phyloP scores from a whole-genome alignment of 2,797 vertebrate species.

The Scomberomorus guttatus region DNA sequence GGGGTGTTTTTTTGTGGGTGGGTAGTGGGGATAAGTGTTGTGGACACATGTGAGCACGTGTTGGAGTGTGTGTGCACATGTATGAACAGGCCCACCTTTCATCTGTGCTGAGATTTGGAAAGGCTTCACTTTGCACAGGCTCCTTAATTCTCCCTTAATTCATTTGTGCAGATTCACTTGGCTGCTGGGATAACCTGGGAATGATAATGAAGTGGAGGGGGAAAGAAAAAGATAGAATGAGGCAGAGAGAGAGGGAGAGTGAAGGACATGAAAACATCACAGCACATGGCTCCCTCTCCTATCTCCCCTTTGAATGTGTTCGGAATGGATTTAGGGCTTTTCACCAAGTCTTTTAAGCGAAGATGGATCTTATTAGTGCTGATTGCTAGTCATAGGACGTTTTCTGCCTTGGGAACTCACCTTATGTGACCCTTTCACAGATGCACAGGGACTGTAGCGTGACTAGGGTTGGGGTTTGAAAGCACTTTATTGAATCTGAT shows the following conservation, averaged over 20 bases:
- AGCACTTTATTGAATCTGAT: slow-evolving; percentile 30
- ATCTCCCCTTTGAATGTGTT: slow-evolving; percentile 95
- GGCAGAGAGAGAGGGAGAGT: slow-evolving; percentile 9
- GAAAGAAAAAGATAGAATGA: slow-evolving; percentile 27
- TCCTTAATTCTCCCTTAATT: slow-evolving; percentile 97
- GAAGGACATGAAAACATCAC: slow-evolving; percentile 73
- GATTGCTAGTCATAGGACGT: slow-evolving; percentile 92
- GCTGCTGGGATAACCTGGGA: slow-evolving; percentile 92
- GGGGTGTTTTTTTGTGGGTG: slow-evolving; percentile 5
- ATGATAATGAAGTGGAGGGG: slow-evolving; percentile 91
- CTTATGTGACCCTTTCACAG: slow-evolving; percentile 87
- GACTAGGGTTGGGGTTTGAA: slow-evolving; percentile 2
- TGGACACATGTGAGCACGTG: slow-evolving; percentile 24
- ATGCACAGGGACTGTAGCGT: slow-evolving; percentile 30
- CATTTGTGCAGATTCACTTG: slow-evolving; percentile 94
- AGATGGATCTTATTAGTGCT: slow-evolving; percentile 95
- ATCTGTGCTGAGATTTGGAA: slow-evolving; percentile 93
- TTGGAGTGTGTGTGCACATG: slow-evolving; percentile 44
- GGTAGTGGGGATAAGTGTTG: slow-evolving; percentile 33
- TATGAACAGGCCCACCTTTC: slow-evolving; percentile 86
- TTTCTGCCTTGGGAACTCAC: slow-evolving; percentile 81
- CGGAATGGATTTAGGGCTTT: slow-evolving; percentile 95
- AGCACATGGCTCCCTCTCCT: slow-evolving; percentile 80
- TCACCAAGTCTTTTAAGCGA: slow-evolving; percentile 91
- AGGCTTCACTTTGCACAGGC: slow-evolving; percentile 92